Evolutionary conservation across 2,888 invertebrate genomes (phyloP).

Genomic region (Hemaris fuciformis): DNA sequence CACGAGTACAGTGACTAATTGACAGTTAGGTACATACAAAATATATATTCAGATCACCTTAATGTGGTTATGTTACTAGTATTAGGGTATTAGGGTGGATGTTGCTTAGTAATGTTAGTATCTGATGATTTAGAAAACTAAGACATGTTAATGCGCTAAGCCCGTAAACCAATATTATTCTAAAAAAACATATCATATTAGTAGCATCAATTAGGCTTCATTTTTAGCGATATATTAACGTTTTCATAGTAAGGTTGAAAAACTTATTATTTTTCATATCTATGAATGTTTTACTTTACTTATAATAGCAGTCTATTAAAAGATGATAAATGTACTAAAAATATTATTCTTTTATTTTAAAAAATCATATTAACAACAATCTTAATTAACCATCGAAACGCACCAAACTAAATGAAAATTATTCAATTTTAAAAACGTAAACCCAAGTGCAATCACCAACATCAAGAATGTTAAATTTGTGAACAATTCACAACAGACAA

Average conservation of each 20-base stretch:
- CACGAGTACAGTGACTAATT: too few relatives aligned
- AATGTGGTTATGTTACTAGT: background rate
- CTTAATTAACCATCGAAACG: background rate
- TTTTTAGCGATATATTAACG: too few relatives aligned
- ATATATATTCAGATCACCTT: too few relatives aligned
- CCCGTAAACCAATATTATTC: background rate
- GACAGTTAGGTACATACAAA: background rate
- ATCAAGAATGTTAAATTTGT: background rate
- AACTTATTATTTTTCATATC: too few relatives aligned
- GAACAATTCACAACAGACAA: constrained; percentile 16
- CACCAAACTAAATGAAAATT: too few relatives aligned
- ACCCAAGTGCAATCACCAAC: background rate
- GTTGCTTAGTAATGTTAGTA: background rate
- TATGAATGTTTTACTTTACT: too few relatives aligned
- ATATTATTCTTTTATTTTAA: too few relatives aligned
- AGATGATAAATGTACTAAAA: too few relatives aligned
- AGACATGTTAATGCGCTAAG: constrained; percentile 4
- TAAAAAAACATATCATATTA: background rate
- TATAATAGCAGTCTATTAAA: too few relatives aligned
- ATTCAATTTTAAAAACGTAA: background rate
- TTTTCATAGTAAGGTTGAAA: too few relatives aligned
- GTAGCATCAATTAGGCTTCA: background rate
- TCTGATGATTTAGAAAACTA: background rate
- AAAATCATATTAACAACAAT: background rate
- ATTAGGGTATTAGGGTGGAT: background rate